phyloP scores from a whole-genome alignment of 2,797 vertebrate species.

The Pantherophis alleghaniensis region DNA sequence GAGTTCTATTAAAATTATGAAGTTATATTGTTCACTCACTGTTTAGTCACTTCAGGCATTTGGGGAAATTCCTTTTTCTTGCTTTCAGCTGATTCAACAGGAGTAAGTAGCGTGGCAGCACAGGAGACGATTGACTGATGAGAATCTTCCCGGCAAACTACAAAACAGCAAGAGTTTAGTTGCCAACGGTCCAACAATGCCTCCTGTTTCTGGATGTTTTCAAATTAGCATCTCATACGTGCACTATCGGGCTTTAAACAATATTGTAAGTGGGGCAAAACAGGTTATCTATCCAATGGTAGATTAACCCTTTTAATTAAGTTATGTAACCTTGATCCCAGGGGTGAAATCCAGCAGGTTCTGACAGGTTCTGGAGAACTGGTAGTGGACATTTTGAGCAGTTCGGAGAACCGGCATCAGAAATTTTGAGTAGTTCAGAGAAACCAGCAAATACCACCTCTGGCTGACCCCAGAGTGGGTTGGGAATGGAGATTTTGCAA shows the following conservation, averaged over 20 bases:
- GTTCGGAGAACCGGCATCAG: too few species aligned
- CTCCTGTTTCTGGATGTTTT: not conserved
- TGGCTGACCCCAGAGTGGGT: too few species aligned
- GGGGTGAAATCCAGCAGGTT: too few species aligned
- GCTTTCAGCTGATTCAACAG: slow-evolving; percentile 79
- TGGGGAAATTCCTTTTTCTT: slow-evolving; percentile 75
- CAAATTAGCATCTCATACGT: not conserved
- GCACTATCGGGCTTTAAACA: not conserved
- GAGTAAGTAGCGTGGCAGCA: slow-evolving; percentile 84
- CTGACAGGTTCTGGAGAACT: too few species aligned
- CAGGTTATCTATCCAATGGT: not conserved
- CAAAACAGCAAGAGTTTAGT: slow-evolving; percentile 28
- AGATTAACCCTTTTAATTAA: too few species aligned
- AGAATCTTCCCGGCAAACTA: slow-evolving; percentile 93
- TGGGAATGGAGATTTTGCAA: too few species aligned
- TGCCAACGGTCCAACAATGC: not conserved
- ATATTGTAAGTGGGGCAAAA: not conserved
- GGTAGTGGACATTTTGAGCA: too few species aligned
- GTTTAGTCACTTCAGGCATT: slow-evolving; percentile 75
- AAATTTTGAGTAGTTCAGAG: too few species aligned
- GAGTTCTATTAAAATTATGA: slow-evolving; percentile 6
- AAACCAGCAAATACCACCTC: too few species aligned
- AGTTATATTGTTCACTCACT: slow-evolving; percentile 73
- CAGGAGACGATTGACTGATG: slow-evolving; percentile 90
- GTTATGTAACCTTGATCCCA: not conserved